Evolutionary conservation across 1,140 invertebrate genomes (phyloP).

Genomic region (Ooceraea biroi): DNA sequence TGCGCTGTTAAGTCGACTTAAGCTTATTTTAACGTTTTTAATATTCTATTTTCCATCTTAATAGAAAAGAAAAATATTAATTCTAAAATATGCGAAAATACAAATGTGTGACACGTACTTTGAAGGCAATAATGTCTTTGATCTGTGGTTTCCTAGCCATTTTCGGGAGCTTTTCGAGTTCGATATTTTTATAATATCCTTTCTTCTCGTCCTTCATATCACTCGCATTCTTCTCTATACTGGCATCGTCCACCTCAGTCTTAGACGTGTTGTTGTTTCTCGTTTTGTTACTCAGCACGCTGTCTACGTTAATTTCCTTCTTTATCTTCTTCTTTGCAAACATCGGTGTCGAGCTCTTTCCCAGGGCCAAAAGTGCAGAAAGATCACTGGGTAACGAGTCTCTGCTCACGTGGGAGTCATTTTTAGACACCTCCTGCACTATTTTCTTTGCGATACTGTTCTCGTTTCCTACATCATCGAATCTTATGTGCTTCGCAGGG

Average conservation of each 20-base stretch:
- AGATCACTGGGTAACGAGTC: conserved; percentile 43
- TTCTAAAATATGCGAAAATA: conserved; percentile 3
- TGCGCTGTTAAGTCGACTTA: not conserved
- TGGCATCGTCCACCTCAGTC: not conserved
- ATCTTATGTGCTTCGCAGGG: conserved; percentile 75
- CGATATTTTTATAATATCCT: conserved; percentile 26
- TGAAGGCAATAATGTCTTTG: conserved; percentile 76
- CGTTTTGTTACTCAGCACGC: not conserved
- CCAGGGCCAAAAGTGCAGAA: conserved; percentile 71
- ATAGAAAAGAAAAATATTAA: not conserved
- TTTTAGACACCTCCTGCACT: conserved; percentile 13
- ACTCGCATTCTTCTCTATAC: not conserved
- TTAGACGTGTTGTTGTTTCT: not conserved
- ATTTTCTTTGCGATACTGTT: conserved; percentile 40
- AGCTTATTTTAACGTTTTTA: too few species aligned
- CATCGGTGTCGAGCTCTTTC: conserved; percentile 73
- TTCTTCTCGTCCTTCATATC: conserved; percentile 11
- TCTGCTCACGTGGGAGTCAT: conserved; percentile 29
- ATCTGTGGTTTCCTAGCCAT: conserved; percentile 49
- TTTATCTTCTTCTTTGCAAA: conserved; percentile 69
- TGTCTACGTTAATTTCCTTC: conserved; percentile 9
- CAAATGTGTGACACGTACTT: conserved; percentile 67
- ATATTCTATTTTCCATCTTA: too few species aligned
- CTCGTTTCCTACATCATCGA: conserved; percentile 63
- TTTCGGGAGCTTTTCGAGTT: conserved; percentile 52